These are phyloP conservation scores for Tachysurus fulvidraco DNA, from an alignment of 2,113 vertebrate genomes.

Conservation along the genomic window DNA sequence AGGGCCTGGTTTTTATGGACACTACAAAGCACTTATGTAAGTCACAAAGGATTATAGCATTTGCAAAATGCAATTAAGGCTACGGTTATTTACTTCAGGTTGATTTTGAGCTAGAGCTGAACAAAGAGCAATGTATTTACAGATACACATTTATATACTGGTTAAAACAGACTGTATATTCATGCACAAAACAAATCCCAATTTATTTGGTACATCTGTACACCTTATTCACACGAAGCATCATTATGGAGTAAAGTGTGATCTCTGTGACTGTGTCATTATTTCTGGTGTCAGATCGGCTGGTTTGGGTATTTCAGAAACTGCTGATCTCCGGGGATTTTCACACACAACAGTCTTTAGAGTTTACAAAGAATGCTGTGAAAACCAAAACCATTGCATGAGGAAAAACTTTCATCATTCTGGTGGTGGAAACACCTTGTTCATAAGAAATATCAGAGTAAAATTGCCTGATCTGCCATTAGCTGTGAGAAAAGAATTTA, in stretches of 20 bases:
- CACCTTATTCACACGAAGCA: not conserved
- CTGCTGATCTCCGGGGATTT: no score
- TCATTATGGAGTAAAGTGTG: not conserved
- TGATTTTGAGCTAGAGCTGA: not conserved
- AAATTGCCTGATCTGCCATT: no score
- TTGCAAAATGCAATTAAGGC: not conserved
- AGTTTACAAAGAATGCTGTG: no score
- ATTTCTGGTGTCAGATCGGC: not conserved
- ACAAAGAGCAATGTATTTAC: not conserved
- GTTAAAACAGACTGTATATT: not conserved
- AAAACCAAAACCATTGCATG: no score
- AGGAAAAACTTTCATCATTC: no score
- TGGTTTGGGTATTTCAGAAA: not conserved
- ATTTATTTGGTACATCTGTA: not conserved
- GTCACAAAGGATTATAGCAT: not conserved
- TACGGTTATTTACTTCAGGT: not conserved
- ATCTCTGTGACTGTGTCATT: not conserved
- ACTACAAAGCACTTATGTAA: not conserved
- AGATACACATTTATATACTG: not conserved
- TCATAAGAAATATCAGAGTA: no score
- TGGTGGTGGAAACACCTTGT: no score
- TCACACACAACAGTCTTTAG: no score
- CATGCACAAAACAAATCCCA: not conserved
- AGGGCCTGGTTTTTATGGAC: not conserved
- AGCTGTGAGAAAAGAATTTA: no score